Evolutionary conservation across 2,888 invertebrate genomes (phyloP).

Genomic region (Phengaris alcon): DNA sequence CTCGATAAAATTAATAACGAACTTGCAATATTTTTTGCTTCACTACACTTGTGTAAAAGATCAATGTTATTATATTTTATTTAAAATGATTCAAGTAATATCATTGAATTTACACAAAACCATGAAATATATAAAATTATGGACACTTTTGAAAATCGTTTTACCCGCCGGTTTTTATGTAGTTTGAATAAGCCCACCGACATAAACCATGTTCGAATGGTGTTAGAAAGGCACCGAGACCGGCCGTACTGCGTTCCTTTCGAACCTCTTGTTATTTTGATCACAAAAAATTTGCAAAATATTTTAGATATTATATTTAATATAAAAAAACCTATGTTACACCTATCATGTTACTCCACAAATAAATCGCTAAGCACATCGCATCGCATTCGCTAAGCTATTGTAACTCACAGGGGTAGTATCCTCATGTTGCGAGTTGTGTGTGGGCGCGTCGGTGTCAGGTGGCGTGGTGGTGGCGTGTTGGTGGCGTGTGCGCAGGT

Average conservation of each 20-base stretch:
- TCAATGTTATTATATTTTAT: no score
- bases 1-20: no score
- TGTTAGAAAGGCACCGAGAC: slow-evolving; percentile 58
- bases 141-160: not conserved
- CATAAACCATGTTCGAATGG: slow-evolving; percentile 44
- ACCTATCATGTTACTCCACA: no score
- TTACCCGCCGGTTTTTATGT: not conserved
- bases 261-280: slow-evolving; percentile 16
- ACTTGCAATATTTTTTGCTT: no score
- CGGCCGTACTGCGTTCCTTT: slow-evolving; percentile 36
- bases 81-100: no score
- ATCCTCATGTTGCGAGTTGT: slow-evolving; percentile 60
- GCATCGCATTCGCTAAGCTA: slow-evolving; percentile 68
- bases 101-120: no score
- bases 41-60: no score
- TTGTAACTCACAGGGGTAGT: slow-evolving; percentile 60
- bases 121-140: not conserved
- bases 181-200: not conserved
- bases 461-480: no score
- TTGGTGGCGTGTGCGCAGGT: slow-evolving; percentile 62
- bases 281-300: not conserved
- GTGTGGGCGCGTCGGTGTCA: slow-evolving; percentile 42
- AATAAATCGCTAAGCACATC: slow-evolving; percentile 43
- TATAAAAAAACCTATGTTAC: not conserved
- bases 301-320: not conserved